Evolutionary conservation across 2,113 vertebrate genomes (phyloP).

Genomic region (Andinoacara biseriatus): DNA sequence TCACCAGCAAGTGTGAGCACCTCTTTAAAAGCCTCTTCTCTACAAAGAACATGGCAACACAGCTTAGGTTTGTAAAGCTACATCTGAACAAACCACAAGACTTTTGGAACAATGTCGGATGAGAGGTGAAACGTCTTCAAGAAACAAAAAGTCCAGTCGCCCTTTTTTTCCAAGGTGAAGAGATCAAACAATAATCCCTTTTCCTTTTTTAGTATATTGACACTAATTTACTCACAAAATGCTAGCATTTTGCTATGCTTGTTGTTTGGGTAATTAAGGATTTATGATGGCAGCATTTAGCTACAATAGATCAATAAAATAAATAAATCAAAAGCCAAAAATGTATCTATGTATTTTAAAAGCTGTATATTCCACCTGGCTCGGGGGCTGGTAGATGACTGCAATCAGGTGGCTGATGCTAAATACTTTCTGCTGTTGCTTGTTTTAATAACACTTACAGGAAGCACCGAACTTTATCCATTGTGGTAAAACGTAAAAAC

Average conservation of each 20-base stretch:
- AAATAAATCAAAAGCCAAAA: background rate
- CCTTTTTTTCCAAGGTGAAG: too few species aligned
- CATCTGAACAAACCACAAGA: background rate
- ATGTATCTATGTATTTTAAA: too few species aligned
- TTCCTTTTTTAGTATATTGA: background rate
- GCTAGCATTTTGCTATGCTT: background rate
- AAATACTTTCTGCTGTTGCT: background rate
- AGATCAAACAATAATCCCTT: background rate
- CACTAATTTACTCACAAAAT: background rate
- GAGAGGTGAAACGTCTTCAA: too few species aligned
- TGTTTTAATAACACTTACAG: background rate
- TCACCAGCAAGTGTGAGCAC: background rate
- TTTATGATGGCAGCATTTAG: background rate
- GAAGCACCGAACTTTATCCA: background rate
- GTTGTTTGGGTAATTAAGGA: background rate
- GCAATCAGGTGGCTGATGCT: background rate
- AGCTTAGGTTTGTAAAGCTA: background rate
- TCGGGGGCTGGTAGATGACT: background rate
- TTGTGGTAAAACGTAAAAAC: background rate
- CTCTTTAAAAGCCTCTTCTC: background rate
- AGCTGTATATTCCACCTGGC: background rate
- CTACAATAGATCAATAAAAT: background rate
- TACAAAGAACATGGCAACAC: background rate
- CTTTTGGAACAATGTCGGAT: too few species aligned
- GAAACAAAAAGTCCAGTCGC: too few species aligned